phyloP scores from a whole-genome alignment of 1,140 invertebrate species.

The Sminthurinus signatus region DNA sequence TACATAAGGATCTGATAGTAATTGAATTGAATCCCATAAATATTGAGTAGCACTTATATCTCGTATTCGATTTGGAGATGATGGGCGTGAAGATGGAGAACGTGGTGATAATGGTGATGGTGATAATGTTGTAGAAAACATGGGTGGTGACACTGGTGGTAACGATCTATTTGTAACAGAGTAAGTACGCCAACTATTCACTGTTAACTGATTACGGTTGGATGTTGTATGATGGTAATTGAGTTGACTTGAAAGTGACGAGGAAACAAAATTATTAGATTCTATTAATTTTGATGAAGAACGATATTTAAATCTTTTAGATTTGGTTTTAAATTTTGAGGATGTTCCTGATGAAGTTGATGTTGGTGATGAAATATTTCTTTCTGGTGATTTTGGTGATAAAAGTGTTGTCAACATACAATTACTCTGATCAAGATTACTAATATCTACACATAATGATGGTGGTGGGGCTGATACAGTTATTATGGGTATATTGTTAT shows the following conservation, averaged over 20 bases:
- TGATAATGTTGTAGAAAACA: not conserved
- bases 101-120: not conserved
- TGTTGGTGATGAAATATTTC: no score
- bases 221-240: no score
- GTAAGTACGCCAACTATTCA: not conserved
- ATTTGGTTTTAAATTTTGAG: no score
- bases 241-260: not conserved
- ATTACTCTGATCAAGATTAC: no score
- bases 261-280: not conserved
- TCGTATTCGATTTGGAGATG: conserved; percentile 12
- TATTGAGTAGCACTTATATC: conserved; percentile 36
- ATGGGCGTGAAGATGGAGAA: conserved; percentile 2
- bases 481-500: no score
- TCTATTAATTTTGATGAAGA: not conserved
- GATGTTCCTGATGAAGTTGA: no score
- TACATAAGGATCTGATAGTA: conserved; percentile 38
- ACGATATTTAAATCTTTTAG: not conserved
- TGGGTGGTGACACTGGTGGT: conserved; percentile 13
- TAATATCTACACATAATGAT: no score
- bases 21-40: conserved; percentile 37
- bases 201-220: no score
- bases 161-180: no score
- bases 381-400: no score
- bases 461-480: no score
- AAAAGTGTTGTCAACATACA: no score